phyloP scores from a whole-genome alignment of 2,113 vertebrate genomes.

The Hymenochirus boettgeri region DNA sequence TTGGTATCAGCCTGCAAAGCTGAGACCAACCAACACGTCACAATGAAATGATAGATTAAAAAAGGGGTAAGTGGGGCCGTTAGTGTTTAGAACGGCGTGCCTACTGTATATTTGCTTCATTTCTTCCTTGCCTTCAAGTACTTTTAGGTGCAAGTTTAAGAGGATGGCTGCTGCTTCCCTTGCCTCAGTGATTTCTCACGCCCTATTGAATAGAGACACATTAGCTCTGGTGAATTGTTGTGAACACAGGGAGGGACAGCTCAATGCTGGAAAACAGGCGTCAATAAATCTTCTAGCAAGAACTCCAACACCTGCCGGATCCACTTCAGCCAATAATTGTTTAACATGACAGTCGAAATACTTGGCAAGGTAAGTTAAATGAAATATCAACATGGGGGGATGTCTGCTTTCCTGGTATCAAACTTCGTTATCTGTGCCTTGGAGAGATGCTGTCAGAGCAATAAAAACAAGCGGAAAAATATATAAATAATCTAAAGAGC shows the following conservation, averaged over 20 bases:
- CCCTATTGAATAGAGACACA: slow-evolving; percentile 47
- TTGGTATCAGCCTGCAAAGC: neutral
- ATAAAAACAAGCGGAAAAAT: slow-evolving; percentile 31
- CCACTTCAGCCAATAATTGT: slow-evolving; percentile 43
- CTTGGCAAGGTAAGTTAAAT: slow-evolving; percentile 43
- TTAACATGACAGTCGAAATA: slow-evolving; percentile 45
- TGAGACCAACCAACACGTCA: too few species aligned
- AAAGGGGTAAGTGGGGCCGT: neutral
- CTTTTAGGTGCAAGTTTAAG: slow-evolving; percentile 30
- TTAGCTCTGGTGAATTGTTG: slow-evolving; percentile 48
- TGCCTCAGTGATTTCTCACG: slow-evolving; percentile 47
- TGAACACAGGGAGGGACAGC: slow-evolving; percentile 39
- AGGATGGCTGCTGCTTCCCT: slow-evolving; percentile 32
- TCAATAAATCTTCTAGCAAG: slow-evolving; percentile 47
- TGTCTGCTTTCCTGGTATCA: slow-evolving; percentile 38
- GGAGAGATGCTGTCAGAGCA: slow-evolving; percentile 40
- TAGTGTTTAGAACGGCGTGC: neutral
- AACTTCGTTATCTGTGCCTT: slow-evolving; percentile 42
- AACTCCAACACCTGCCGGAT: slow-evolving; percentile 42
- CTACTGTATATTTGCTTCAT: slow-evolving; percentile 12
- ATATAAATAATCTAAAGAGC: slow-evolving; percentile 14
- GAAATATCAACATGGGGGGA: slow-evolving; percentile 44
- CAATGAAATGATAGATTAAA: neutral
- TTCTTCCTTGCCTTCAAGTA: slow-evolving; percentile 17
- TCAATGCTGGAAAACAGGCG: slow-evolving; percentile 40